Evolutionary conservation across 2,113 vertebrate species (phyloP).

Genomic region (Scalopus aquaticus): DNA sequence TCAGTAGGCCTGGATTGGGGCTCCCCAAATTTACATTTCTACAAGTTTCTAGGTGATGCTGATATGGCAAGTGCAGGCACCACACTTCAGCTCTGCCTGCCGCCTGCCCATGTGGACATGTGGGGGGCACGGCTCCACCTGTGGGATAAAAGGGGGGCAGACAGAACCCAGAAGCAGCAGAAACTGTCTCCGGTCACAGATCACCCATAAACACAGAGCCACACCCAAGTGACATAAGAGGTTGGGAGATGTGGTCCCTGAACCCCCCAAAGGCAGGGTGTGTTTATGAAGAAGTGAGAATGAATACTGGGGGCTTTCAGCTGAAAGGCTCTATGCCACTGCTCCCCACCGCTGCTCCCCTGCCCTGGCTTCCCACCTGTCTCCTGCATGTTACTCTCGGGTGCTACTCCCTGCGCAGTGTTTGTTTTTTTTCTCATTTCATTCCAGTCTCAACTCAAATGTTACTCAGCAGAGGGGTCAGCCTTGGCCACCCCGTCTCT

Average conservation of each 20-base stretch:
- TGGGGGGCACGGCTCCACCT: no score
- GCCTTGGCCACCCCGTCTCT: neutral
- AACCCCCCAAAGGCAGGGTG: neutral
- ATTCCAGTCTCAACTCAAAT: neutral
- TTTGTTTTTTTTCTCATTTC: neutral
- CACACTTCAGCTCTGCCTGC: neutral
- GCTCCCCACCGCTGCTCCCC: neutral
- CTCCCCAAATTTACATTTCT: neutral
- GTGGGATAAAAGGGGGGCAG: neutral
- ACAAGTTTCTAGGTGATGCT: neutral
- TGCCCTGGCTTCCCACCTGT: neutral
- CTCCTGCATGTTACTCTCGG: neutral
- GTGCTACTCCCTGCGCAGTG: neutral
- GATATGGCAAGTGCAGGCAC: neutral
- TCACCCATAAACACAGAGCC: rapidly evolving
- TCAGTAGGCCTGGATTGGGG: neutral
- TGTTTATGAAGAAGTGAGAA: neutral
- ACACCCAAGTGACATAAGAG: no score
- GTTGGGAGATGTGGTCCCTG: neutral
- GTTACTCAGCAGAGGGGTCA: neutral
- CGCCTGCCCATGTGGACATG: no score
- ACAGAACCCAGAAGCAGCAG: neutral
- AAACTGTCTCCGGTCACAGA: neutral
- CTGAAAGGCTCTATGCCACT: rapidly evolving
- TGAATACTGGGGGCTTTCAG: neutral